Conservation (phyloP, 2,113 vertebrate genomes). For the Corydoras maculifer region DNA sequence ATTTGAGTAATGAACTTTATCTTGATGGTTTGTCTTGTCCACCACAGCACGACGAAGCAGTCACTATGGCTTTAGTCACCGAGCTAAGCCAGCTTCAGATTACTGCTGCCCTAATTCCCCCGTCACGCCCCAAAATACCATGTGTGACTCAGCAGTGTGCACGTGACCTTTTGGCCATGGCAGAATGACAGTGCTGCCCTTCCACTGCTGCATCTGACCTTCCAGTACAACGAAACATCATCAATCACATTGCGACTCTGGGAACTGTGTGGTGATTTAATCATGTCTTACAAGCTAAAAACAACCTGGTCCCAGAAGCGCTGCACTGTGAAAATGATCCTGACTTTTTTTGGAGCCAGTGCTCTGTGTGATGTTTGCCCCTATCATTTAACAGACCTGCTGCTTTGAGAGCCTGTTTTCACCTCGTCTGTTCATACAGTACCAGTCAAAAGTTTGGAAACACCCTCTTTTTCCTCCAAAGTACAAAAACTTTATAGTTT, state of each 20-base stretch:
- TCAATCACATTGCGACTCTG: slow-evolving; percentile 25
- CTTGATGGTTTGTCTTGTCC: too few relatives aligned
- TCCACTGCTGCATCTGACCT: slow-evolving; percentile 19
- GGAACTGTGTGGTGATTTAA: slow-evolving; percentile 27
- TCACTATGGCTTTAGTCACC: too few relatives aligned
- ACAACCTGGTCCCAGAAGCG: slow-evolving; percentile 13
- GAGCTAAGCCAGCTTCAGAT: too few relatives aligned
- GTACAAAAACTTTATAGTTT: too few relatives aligned
- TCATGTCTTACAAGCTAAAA: slow-evolving; percentile 33
- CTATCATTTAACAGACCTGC: background rate
- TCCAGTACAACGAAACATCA: slow-evolving; percentile 16
- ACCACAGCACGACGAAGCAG: too few relatives aligned
- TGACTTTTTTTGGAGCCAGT: slow-evolving; percentile 6
- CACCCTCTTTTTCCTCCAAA: too few relatives aligned
- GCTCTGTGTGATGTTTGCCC: background rate
- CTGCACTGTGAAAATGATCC: background rate
- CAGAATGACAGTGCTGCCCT: background rate
- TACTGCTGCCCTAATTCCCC: background rate
- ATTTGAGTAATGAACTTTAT: too few relatives aligned
- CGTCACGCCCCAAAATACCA: slow-evolving; percentile 2
- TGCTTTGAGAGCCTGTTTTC: background rate
- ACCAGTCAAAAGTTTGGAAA: too few relatives aligned
- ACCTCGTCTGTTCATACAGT: slow-evolving; percentile 1
- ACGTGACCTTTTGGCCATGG: slow-evolving; percentile 13
- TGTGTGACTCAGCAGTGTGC: slow-evolving; percentile 1